Conservation (phyloP, 2,113 vertebrate genomes). For the Cottus gobio region DNA sequence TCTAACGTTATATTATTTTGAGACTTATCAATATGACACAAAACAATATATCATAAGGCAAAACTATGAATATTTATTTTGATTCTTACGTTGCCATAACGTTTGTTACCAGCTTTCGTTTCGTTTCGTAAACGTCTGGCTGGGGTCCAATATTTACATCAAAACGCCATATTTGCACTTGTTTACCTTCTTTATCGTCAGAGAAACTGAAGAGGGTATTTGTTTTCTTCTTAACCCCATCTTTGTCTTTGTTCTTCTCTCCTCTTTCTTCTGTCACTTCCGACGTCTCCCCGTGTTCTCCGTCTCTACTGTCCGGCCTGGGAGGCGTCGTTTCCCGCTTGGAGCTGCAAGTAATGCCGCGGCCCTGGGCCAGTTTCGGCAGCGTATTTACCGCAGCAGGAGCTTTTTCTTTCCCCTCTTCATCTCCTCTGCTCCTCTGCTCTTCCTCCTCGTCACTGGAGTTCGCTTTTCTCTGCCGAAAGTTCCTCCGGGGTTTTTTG, state of each 20-base stretch:
- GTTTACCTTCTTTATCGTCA: constrained; percentile 77
- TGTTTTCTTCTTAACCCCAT: constrained; percentile 40
- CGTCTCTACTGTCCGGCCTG: constrained; percentile 49
- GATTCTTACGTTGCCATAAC: neutral
- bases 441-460: constrained; percentile 79
- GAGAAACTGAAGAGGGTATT: constrained; percentile 72
- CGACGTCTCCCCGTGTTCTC: constrained; percentile 37
- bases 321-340: constrained; percentile 64
- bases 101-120: neutral
- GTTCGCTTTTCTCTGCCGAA: constrained; percentile 77
- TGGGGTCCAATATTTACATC: neutral
- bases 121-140: neutral
- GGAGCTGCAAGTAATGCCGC: constrained; percentile 74
- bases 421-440: constrained; percentile 24
- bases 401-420: neutral
- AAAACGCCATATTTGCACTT: neutral
- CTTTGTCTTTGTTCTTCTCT: constrained; percentile 13
- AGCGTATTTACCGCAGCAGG: constrained; percentile 28
- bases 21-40: neutral
- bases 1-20: neutral
- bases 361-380: constrained; percentile 45
- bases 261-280: constrained; percentile 18
- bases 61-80: neutral
- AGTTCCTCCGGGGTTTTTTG: constrained; percentile 76
- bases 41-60: neutral